Evolutionary conservation across 1,140 invertebrate species (phyloP).

Genomic region (Tribolium castaneum): DNA sequence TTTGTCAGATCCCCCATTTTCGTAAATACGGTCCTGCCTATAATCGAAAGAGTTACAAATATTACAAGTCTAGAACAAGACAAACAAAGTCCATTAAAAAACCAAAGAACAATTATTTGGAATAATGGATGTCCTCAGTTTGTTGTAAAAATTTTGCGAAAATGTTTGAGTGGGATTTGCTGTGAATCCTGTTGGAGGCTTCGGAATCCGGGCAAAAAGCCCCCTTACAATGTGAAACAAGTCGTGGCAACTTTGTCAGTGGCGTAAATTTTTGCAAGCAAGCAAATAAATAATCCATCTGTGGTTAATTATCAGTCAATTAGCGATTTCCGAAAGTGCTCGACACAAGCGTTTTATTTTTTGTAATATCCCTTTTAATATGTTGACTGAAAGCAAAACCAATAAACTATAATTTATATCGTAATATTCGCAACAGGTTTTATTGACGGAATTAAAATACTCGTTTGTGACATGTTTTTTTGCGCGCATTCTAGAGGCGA

Average conservation of each 20-base stretch:
- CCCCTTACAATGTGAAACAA: background rate
- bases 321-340: slow-evolving; percentile 2
- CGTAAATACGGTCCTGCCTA: no score
- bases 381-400: background rate
- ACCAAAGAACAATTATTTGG: no score
- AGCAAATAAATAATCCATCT: slow-evolving; percentile 5
- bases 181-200: no score
- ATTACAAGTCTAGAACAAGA: no score
- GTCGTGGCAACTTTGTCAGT: background rate
- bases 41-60: no score
- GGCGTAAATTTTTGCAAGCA: slow-evolving; percentile 21
- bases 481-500: no score
- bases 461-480: background rate
- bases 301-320: slow-evolving; percentile 24
- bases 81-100: no score
- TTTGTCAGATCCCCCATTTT: no score
- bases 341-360: background rate
- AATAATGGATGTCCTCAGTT: no score
- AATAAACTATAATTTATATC: background rate
- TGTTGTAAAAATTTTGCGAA: no score
- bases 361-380: background rate
- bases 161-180: no score
- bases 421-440: slow-evolving; percentile 37
- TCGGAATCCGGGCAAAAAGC: background rate
- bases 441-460: slow-evolving; percentile 36